Percentiles rank a stretch among this genome's conserved stretches.
These are phyloP conservation scores for Trimorus sp. DNA, from an alignment of 2,888 invertebrate genomes.

Conservation along the genomic window DNA sequence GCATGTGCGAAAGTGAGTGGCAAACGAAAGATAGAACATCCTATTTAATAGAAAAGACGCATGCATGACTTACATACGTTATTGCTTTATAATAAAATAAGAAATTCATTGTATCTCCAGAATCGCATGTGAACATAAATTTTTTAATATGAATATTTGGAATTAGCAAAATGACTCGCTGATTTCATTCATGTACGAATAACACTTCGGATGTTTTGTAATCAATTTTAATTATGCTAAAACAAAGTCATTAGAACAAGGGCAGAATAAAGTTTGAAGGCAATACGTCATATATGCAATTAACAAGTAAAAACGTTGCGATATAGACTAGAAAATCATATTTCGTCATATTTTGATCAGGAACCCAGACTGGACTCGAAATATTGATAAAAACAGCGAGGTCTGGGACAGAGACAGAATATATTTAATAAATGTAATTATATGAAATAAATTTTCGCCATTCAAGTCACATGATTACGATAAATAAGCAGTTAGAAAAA, in stretches of 20 bases:
- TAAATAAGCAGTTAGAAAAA: not conserved
- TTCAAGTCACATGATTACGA: not conserved
- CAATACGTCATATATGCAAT: not conserved
- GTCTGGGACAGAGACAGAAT: no score
- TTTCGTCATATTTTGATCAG: conserved; percentile 51
- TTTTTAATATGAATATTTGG: no score
- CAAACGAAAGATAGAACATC: conserved; percentile 60
- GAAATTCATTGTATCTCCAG: not conserved
- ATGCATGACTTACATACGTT: conserved; percentile 28
- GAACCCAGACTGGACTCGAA: conserved; percentile 25
- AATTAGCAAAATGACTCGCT: no score
- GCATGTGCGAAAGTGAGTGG: conserved; percentile 61
- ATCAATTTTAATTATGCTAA: no score
- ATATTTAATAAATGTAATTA: no score
- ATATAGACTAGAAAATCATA: conserved; percentile 39
- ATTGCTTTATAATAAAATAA: conserved; percentile 26
- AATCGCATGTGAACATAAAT: no score
- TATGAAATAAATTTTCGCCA: not conserved
- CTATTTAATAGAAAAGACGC: conserved; percentile 40
- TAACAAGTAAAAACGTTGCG: conserved; percentile 6
- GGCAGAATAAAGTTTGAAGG: not conserved
- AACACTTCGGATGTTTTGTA: no score
- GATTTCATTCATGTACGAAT: no score
- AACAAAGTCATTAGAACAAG: not conserved
- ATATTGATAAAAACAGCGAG: not conserved